Evolutionary conservation across 2,113 vertebrate genomes (phyloP), one percentile per base, ranked within the genome.

Genomic region (Puma concolor): DNA sequence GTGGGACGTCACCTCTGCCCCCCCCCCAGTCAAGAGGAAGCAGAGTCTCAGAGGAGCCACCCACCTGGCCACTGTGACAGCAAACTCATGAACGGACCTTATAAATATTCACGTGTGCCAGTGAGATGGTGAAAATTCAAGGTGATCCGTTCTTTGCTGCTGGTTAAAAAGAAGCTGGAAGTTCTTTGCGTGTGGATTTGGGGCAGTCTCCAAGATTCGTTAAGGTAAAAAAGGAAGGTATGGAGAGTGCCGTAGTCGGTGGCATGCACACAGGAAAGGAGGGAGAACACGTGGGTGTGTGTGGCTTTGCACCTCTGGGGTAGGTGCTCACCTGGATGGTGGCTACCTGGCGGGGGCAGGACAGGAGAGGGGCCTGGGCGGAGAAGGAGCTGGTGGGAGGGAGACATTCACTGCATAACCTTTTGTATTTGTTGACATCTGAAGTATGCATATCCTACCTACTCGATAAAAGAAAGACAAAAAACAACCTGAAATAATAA

Each of bases 211-310:
- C 23, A 5, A 33, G 81, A 60, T 0, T 7, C 8, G 57, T 60
- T 60, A 8, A 9, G 7, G 21, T 60, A 9, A 60, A 60, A 60
- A 60, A 60, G 21, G 57, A 60, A 60, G 57, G 57, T 8, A 23
- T 3, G 57, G 57, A 60, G 54, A 57, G 57, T 8, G 57, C 4
- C 57, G 5, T 23, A 1, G 57, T 2, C 38, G 0, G 0, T 2
- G 0, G 57, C 81, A 13, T 21, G 36, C 38, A 33, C 1, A 0
- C 16, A 3, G 38, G 29, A 19, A 60, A 60, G 1, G 36, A 31
- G 31, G 21, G 57, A 57, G 57, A 23, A 23, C 44, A 9, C 44
- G 44, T 44, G 44, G 44, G 44, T 44, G 44, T 44, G 44, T 19
- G 54, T 19, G 54, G 54, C 4, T 23, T 21, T 57, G 54, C 54